Conservation (phyloP, 30 jellyfish, hydroid and myxozoan genomes). For the Aurelia aurita region DNA sequence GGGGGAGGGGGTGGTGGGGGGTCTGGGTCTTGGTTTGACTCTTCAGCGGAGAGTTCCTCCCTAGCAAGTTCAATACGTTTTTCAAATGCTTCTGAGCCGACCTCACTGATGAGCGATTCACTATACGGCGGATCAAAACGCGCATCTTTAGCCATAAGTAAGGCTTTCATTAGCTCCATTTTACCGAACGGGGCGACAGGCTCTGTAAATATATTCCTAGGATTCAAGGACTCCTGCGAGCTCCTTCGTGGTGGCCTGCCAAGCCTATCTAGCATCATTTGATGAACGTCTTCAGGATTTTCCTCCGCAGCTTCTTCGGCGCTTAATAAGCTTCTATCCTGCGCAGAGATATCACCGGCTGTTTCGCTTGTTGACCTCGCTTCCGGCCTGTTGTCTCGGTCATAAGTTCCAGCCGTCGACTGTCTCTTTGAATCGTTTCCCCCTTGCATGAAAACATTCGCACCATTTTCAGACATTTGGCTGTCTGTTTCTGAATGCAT, state of each 20-base stretch:
- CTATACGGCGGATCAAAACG: constrained; percentile 67
- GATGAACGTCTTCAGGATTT: not conserved
- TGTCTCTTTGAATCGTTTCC: not conserved
- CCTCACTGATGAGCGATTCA: constrained; percentile 95
- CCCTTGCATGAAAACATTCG: constrained; percentile 3
- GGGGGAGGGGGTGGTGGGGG: constrained; percentile 97
- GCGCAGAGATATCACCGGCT: constrained; percentile 21
- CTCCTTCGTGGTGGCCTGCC: constrained; percentile 13
- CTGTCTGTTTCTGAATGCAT: constrained; percentile 84
- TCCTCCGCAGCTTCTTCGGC: constrained; percentile 17
- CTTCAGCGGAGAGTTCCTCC: constrained; percentile 69
- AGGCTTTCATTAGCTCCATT: constrained; percentile 93
- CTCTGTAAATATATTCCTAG: constrained; percentile 63
- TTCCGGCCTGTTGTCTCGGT: constrained; percentile 14
- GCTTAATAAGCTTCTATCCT: constrained; percentile 19
- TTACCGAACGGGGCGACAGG: constrained; percentile 91
- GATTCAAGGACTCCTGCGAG: constrained; percentile 7
- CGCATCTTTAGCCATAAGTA: constrained; percentile 64
- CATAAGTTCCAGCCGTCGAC: not conserved
- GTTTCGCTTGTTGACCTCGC: constrained; percentile 25
- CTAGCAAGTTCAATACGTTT: constrained; percentile 79
- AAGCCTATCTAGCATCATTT: too few species aligned
- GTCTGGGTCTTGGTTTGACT: constrained; percentile 59
- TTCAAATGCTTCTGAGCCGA: constrained; percentile 97
- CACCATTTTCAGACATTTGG: constrained; percentile 80